A percentile compares a stretch with the other conserved stretches of the same genome.
Evolutionary conservation across 2,113 vertebrate genomes (phyloP).

Genomic region (Ellobius talpinus): DNA sequence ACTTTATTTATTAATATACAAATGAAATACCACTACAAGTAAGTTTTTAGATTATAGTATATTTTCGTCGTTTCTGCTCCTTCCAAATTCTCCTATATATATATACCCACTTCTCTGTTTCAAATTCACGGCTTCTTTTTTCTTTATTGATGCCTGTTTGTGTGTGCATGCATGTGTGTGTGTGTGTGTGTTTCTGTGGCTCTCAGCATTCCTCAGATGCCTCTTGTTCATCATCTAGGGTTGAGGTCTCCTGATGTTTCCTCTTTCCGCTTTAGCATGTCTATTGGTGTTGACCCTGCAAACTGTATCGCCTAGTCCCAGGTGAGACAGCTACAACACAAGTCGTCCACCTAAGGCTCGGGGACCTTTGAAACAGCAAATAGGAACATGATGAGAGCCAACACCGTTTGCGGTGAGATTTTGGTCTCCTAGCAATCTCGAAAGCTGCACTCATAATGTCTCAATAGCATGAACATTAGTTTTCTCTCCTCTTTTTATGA

Average conservation of each 20-base stretch:
- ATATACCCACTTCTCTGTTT: not conserved
- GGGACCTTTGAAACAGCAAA: not conserved
- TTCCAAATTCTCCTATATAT: not conserved
- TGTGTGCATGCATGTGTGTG: not conserved
- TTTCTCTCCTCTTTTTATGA: not conserved
- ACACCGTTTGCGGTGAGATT: not conserved
- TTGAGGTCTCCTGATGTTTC: not conserved
- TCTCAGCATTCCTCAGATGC: not conserved
- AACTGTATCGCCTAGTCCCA: not conserved
- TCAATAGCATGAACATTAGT: not conserved
- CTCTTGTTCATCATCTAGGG: not conserved
- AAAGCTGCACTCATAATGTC: not conserved
- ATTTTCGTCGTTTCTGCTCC: not conserved
- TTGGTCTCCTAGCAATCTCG: not conserved
- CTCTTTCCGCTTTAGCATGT: not conserved
- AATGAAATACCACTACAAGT: too few species aligned
- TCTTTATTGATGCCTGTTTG: not conserved
- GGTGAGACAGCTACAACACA: not conserved
- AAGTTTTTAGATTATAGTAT: not conserved
- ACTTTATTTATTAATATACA: too few species aligned
- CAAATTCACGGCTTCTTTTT: too few species aligned
- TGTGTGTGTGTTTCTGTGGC: not conserved
- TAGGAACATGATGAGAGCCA: not conserved
- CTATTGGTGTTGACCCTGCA: too few species aligned
- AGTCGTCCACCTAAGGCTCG: not conserved